Evolutionary conservation across 2,888 invertebrate species (phyloP).

Genomic region (Hydroisotoma schaefferi): DNA sequence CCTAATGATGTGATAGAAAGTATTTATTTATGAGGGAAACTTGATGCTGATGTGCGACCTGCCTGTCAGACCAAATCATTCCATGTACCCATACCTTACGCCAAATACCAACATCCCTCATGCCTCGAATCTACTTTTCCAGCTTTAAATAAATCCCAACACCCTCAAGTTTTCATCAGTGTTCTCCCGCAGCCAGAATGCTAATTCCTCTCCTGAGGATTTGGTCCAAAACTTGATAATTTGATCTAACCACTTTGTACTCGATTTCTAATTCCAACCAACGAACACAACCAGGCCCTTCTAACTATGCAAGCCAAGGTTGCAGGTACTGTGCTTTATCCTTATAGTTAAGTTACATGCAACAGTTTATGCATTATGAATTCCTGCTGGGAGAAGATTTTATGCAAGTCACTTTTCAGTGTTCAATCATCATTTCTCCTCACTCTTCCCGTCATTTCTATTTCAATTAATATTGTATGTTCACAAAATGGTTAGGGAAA

Average conservation of each 20-base stretch:
- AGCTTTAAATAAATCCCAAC: too few relatives aligned
- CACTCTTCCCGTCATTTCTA: too few relatives aligned
- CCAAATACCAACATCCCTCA: background rate
- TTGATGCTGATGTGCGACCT: conserved; percentile 21
- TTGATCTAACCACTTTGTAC: conserved; percentile 29
- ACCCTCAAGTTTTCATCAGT: background rate
- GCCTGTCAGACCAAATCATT: conserved; percentile 7
- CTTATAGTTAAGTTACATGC: conserved; percentile 1
- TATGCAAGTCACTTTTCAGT: background rate
- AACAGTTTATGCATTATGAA: conserved; percentile 27
- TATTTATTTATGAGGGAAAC: conserved; percentile 19
- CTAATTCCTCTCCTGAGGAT: conserved; percentile 42
- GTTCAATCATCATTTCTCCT: conserved; percentile 7
- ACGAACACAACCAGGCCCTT: too few relatives aligned
- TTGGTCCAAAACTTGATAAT: conserved; percentile 38
- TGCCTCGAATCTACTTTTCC: too few relatives aligned
- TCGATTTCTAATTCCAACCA: conserved; percentile 24
- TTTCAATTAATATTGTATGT: too few relatives aligned
- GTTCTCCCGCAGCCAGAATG: background rate
- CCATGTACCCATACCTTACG: background rate
- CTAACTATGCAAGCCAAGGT: too few relatives aligned
- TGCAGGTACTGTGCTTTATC: too few relatives aligned
- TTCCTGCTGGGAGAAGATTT: background rate
- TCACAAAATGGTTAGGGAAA: too few relatives aligned
- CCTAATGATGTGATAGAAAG: conserved; percentile 34